Percentiles rank a stretch among this genome's conserved stretches.
phyloP scores from a whole-genome alignment of 2,113 vertebrate genomes.

The Rhinoptilus africanus region DNA sequence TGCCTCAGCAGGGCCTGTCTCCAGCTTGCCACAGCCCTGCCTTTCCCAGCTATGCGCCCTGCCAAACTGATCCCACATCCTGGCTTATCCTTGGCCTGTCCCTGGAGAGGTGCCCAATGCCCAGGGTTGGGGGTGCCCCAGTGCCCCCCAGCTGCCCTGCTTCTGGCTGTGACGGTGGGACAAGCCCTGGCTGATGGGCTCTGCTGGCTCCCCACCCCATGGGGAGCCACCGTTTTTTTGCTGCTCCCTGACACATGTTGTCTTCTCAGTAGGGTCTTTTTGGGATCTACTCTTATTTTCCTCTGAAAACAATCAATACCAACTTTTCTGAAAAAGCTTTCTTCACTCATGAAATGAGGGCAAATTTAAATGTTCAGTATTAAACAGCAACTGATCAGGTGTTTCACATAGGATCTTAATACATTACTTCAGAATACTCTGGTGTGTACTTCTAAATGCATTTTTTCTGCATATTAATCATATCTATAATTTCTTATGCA shows the following conservation, averaged over 20 bases:
- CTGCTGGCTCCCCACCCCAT: neutral
- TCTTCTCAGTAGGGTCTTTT: neutral
- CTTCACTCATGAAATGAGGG: neutral
- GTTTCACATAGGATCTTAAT: neutral
- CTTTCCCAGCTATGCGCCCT: fast-evolving
- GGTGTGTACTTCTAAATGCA: neutral
- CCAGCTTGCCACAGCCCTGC: neutral
- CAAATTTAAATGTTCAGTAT: neutral
- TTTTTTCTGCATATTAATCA: neutral
- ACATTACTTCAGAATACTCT: neutral
- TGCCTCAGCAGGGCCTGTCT: neutral
- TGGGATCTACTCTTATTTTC: neutral
- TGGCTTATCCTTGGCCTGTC: fast-evolving
- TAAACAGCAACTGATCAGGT: neutral
- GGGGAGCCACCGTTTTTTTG: neutral
- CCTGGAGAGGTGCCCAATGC: neutral
- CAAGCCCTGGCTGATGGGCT: neutral
- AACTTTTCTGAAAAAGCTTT: neutral
- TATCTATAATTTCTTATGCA: neutral
- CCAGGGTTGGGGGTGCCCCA: fast-evolving
- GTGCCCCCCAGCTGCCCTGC: neutral
- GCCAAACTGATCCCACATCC: neutral
- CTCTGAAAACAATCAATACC: neutral
- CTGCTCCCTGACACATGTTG: neutral
- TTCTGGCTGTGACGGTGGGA: neutral